Percentiles rank a stretch among this genome's conserved stretches.
These are phyloP conservation scores for Cyclophora punctaria DNA, from an alignment of 2,888 invertebrate species.

Conservation along the genomic window DNA sequence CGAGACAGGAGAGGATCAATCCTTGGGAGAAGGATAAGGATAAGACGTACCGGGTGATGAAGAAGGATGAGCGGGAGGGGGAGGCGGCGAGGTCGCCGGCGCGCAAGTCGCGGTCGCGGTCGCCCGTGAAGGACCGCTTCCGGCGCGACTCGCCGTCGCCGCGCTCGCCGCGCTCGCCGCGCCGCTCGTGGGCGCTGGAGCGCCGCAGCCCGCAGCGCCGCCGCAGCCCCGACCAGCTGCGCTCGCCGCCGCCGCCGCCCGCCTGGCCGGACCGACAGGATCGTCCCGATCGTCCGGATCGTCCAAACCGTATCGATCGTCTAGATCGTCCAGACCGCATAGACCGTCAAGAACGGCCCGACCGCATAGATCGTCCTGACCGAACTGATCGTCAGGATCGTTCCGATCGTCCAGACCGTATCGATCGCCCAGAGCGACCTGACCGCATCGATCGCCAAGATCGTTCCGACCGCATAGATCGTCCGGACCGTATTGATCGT, in stretches of 20 bases:
- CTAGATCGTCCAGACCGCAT: no score
- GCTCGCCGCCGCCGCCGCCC: slow-evolving; percentile 55
- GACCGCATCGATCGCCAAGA: no score
- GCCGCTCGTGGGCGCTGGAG: slow-evolving; percentile 62
- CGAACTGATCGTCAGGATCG: no score
- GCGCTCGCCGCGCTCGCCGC: slow-evolving; percentile 42
- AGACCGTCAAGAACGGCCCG: no score
- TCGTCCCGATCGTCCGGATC: no score
- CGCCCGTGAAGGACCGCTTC: slow-evolving; percentile 36
- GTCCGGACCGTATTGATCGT: no score
- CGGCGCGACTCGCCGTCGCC: slow-evolving; percentile 52
- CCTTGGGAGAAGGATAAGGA: slow-evolving; percentile 34
- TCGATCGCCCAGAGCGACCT: no score
- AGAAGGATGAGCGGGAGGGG: slow-evolving; percentile 32
- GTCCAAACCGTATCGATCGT: slow-evolving; percentile 18
- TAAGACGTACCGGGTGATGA: background rate
- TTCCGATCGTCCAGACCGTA: no score
- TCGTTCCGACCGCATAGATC: no score
- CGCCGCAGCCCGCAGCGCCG: slow-evolving; percentile 45
- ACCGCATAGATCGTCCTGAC: no score
- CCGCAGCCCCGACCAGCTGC: slow-evolving; percentile 36
- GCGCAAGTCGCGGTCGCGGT: slow-evolving; percentile 37
- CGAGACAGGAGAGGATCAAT: slow-evolving; percentile 19
- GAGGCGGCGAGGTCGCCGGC: slow-evolving; percentile 44
- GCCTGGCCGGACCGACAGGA: slow-evolving; percentile 46